Evolutionary conservation across 2,113 vertebrate genomes (phyloP), one percentile per base, ranked within the genome.

Genomic region (Platysternon megacephalum): DNA sequence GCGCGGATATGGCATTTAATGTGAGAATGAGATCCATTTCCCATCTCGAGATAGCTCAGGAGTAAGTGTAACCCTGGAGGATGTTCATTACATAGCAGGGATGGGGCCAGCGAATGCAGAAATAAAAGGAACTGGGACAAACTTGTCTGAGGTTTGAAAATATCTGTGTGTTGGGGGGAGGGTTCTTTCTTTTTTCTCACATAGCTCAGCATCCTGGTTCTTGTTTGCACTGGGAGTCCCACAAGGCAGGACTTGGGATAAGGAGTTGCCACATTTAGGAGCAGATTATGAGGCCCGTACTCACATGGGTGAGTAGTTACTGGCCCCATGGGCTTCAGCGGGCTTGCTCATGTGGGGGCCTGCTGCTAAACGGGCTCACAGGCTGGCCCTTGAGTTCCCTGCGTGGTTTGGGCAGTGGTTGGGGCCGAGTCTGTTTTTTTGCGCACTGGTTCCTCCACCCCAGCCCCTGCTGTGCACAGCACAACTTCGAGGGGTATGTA

Each of bases 1-100:
- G 95, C 49, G 1, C 87, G 94, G 97, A 96, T 95, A 93, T 17
- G 85, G 91, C 58, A 68, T 95, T 98, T 97, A 97, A 97, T 91
- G 94, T 22, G 29, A 88, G 52, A 32, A 22, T 11, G 97, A 98
- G 97, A 98, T 96, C 96, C 44, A 87, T 93, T 93, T 96, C 95
- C 97, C 78, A 90, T 95, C 93, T 94, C 4, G 3, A 44, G 82
- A 84, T 88, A 93, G 76, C 87, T 61, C 2, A 48, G 2, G 58
- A 96, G 32, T 17, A 46, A 39, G 1, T 32, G 3, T 49, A 72
- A 74, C 88, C 82, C 82, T 93, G 5, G 94, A 93, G 46, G 12
- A 72, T 93, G 80, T 13, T 1, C 0, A 68, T 3, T 2, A 46
- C 80, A 72, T 61, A 29, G 11, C 81, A 51, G 58, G 53, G 76